These are phyloP conservation scores for Pandemis corylana DNA, from an alignment of 2,888 invertebrate genomes.

Conservation along the genomic window DNA sequence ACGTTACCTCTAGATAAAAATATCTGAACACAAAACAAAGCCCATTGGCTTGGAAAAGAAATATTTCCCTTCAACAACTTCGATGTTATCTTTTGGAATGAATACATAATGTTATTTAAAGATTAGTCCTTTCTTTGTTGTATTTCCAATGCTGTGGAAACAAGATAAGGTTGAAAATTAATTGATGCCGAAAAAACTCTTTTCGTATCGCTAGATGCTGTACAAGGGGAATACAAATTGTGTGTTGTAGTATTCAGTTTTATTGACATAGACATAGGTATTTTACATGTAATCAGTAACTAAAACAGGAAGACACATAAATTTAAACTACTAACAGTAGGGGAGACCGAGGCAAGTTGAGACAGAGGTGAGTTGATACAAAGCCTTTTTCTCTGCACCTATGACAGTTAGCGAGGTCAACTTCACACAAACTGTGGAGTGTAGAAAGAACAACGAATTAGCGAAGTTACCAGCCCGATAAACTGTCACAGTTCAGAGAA, in stretches of 20 bases:
- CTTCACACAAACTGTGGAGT: too few species aligned
- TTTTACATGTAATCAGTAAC: not conserved
- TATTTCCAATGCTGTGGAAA: slow-evolving; percentile 7
- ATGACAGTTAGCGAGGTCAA: too few species aligned
- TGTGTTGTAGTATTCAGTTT: not conserved
- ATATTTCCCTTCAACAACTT: slow-evolving; percentile 23
- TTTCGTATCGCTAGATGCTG: not conserved
- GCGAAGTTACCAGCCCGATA: too few species aligned
- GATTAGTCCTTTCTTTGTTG: slow-evolving; percentile 4
- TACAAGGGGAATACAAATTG: slow-evolving; percentile 7
- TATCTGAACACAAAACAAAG: slow-evolving; percentile 20
- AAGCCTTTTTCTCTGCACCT: too few species aligned
- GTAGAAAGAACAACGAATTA: too few species aligned
- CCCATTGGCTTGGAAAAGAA: slow-evolving; percentile 21
- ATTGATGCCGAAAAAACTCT: slow-evolving; percentile 7
- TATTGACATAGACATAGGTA: not conserved
- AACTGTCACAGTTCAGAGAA: too few species aligned
- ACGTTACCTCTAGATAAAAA: slow-evolving; percentile 10
- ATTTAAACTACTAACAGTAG: too few species aligned
- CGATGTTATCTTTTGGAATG: slow-evolving; percentile 20
- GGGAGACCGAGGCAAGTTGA: too few species aligned
- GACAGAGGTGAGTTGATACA: too few species aligned
- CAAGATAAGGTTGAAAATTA: slow-evolving; percentile 8
- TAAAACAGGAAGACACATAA: too few species aligned
- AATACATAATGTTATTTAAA: slow-evolving; percentile 20